Percentiles rank a stretch among this genome's conserved stretches.
Conservation (phyloP, 92 coral and sea anemone genomes). For the Blastomussa wellsi region DNA sequence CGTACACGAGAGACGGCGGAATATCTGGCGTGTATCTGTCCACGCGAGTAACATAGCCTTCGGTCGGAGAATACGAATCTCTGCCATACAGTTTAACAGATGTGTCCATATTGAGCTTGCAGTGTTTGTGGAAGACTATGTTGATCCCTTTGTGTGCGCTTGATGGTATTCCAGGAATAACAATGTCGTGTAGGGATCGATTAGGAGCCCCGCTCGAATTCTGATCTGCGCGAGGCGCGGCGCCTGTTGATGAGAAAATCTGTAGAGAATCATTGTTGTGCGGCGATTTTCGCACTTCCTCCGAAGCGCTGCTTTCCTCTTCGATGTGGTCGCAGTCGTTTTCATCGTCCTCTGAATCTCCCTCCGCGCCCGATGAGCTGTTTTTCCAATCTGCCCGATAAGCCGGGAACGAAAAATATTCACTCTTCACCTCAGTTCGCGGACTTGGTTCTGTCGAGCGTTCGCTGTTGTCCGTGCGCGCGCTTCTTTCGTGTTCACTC, state of each 20-base stretch:
- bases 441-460: slow-evolving; percentile 14
- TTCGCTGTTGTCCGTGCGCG: slow-evolving; percentile 11
- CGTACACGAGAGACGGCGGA: slow-evolving; percentile 53
- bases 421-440: slow-evolving; percentile 46
- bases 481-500: slow-evolving; percentile 4
- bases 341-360: slow-evolving; percentile 47
- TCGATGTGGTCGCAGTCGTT: slow-evolving; percentile 25
- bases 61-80: slow-evolving; percentile 30
- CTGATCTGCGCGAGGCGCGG: slow-evolving; percentile 28
- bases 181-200: slow-evolving; percentile 19
- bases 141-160: slow-evolving; percentile 75
- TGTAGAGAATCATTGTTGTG: slow-evolving; percentile 34
- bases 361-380: slow-evolving; percentile 46
- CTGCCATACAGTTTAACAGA: slow-evolving; percentile 21
- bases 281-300: slow-evolving; percentile 46
- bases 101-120: slow-evolving; percentile 40
- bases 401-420: slow-evolving; percentile 95
- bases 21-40: slow-evolving; percentile 38
- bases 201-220: slow-evolving; percentile 5
- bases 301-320: slow-evolving; percentile 22
- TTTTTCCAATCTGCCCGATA: slow-evolving; percentile 77
- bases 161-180: slow-evolving; percentile 74
- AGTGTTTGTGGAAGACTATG: slow-evolving; percentile 74
- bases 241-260: slow-evolving; percentile 31
- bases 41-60: slow-evolving; percentile 39